Percentiles rank a stretch among this genome's conserved stretches.
phyloP scores from a whole-genome alignment of 1,140 invertebrate species.

The Diploscapter pachys region DNA sequence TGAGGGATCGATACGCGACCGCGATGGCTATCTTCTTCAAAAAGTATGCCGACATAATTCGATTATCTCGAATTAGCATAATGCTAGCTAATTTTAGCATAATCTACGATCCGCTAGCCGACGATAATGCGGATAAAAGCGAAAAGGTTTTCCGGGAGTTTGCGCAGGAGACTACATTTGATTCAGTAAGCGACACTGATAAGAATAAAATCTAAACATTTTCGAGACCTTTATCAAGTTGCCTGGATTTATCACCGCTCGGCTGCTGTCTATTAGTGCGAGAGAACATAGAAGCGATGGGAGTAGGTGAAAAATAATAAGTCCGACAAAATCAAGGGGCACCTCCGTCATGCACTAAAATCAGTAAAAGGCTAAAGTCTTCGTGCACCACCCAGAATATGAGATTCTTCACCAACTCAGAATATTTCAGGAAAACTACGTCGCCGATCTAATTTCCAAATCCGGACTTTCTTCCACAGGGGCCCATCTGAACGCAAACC shows the following conservation, averaged over 20 bases:
- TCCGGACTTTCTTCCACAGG: conserved; percentile 66
- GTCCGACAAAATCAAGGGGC: too few relatives aligned
- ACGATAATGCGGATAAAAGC: conserved; percentile 55
- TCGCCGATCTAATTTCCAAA: conserved; percentile 63
- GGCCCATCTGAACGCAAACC: conserved; percentile 65
- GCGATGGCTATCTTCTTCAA: conserved; percentile 65
- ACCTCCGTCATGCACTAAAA: too few relatives aligned
- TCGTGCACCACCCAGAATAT: neutral
- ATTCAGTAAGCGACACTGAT: conserved; percentile 32
- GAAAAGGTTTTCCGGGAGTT: conserved; percentile 52
- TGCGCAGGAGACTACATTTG: conserved; percentile 44
- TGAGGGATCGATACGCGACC: conserved; percentile 62
- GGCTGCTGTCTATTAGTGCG: too few relatives aligned
- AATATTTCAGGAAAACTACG: conserved; percentile 60
- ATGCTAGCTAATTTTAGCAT: conserved; percentile 44
- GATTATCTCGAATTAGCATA: neutral
- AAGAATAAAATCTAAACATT: too few relatives aligned
- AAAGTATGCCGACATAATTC: conserved; percentile 60
- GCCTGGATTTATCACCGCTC: too few relatives aligned
- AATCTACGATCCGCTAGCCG: conserved; percentile 50
- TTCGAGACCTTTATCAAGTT: too few relatives aligned
- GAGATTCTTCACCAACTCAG: conserved; percentile 45
- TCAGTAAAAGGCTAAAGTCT: too few relatives aligned
- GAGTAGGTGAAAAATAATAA: too few relatives aligned
- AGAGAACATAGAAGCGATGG: too few relatives aligned